These are phyloP conservation scores for Bos javanicus DNA, from an alignment of 2,113 vertebrate genomes.

Conservation along the genomic window DNA sequence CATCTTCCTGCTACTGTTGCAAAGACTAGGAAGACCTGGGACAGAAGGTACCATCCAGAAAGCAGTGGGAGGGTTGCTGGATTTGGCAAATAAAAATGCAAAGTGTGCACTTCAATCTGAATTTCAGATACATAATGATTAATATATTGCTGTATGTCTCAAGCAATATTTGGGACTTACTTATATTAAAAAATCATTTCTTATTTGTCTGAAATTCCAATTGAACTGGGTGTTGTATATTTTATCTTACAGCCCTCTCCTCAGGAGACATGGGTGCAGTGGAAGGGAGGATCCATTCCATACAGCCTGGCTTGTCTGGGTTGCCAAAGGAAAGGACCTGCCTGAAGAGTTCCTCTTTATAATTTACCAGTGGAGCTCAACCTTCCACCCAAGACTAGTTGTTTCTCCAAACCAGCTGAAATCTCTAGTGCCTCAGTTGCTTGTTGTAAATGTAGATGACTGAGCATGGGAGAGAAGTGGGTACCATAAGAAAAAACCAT, in stretches of 20 bases:
- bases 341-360: not conserved
- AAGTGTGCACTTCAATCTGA: not conserved
- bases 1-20: not conserved
- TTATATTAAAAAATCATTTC: not conserved
- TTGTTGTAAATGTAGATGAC: not conserved
- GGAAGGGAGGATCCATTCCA: not conserved
- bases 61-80: not conserved
- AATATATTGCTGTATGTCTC: not conserved
- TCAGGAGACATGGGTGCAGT: not conserved
- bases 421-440: not conserved
- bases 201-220: constrained; percentile 23
- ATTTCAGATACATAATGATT: not conserved
- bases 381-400: not conserved
- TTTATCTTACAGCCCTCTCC: not conserved
- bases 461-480: not conserved
- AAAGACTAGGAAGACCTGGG: not conserved
- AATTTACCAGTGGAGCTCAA: not conserved
- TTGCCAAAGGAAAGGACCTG: not conserved
- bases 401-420: not conserved
- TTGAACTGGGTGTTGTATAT: not conserved
- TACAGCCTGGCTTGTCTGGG: not conserved
- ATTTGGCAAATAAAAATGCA: not conserved
- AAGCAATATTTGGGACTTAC: not conserved
- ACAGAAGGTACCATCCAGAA: not conserved
- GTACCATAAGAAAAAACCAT: not conserved